A percentile compares a stretch with the other conserved stretches of the same genome.
Conservation (phyloP, 1,140 invertebrate genomes). For the Rhynchophorus ferrugineus region DNA sequence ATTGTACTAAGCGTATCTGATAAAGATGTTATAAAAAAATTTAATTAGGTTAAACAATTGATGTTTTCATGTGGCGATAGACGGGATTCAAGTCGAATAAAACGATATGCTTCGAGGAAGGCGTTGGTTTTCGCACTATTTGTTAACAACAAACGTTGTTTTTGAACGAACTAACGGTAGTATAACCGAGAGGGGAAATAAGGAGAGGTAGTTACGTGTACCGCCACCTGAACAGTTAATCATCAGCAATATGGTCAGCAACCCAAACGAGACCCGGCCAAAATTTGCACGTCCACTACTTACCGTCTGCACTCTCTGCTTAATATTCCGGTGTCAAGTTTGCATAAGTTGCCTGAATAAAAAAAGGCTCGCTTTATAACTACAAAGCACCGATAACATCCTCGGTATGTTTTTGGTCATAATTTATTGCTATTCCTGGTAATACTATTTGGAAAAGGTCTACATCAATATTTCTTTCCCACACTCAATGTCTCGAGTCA, state of each 20-base stretch:
- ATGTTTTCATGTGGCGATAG: no score
- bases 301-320: conserved; percentile 4
- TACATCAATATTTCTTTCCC: neutral
- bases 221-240: neutral
- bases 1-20: no score
- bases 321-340: conserved; percentile 3
- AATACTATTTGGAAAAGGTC: no score
- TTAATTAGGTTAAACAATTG: no score
- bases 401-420: neutral
- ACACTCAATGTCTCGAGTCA: no score
- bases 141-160: no score
- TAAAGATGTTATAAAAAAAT: no score
- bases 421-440: neutral
- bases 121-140: no score
- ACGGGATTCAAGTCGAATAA: no score
- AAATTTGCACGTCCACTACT: conserved; percentile 1
- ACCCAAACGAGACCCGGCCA: neutral
- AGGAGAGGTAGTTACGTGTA: neutral
- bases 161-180: no score
- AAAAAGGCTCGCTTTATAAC: neutral
- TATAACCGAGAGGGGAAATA: no score
- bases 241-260: neutral
- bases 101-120: no score
- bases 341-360: conserved; percentile 8
- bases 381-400: conserved; percentile 6